These are phyloP conservation scores for Corythaeola cristata DNA, from an alignment of 2,113 vertebrate species.

Conservation along the genomic window DNA sequence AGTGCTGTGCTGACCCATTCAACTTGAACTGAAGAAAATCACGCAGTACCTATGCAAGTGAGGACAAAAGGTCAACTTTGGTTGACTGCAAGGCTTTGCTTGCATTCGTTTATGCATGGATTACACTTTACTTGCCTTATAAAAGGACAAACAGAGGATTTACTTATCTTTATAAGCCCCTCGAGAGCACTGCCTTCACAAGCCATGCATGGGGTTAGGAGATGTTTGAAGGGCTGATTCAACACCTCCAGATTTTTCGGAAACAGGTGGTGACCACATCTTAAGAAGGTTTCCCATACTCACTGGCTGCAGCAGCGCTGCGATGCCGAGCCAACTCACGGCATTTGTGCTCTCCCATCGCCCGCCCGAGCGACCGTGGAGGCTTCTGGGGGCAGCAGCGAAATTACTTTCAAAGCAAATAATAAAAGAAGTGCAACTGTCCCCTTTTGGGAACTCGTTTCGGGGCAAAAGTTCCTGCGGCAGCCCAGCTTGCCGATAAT, in stretches of 20 bases:
- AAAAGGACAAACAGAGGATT: neutral
- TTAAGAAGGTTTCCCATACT: neutral
- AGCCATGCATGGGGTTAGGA: rapidly evolving
- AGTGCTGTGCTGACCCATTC: neutral
- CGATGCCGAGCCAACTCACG: rapidly evolving
- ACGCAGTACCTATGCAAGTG: rapidly evolving
- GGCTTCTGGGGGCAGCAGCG: neutral
- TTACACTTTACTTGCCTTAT: neutral
- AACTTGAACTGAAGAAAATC: neutral
- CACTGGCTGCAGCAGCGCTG: rapidly evolving
- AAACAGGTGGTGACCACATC: neutral
- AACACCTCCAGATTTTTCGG: neutral
- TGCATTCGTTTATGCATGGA: neutral
- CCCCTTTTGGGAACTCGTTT: neutral
- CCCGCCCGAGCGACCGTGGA: rapidly evolving
- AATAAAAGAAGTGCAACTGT: slow-evolving; percentile 6
- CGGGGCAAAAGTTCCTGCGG: neutral
- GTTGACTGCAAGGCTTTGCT: neutral
- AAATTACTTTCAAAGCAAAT: neutral
- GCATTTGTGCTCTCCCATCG: neutral
- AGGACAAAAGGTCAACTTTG: neutral
- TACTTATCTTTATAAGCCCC: neutral
- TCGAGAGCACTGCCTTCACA: neutral
- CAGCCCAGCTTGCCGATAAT: slow-evolving; percentile 36
- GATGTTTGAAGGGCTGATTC: neutral